Evolutionary conservation across 1,140 invertebrate genomes (phyloP), one percentile per base, ranked within the genome.

Genomic region (Megalopta genalis): DNA sequence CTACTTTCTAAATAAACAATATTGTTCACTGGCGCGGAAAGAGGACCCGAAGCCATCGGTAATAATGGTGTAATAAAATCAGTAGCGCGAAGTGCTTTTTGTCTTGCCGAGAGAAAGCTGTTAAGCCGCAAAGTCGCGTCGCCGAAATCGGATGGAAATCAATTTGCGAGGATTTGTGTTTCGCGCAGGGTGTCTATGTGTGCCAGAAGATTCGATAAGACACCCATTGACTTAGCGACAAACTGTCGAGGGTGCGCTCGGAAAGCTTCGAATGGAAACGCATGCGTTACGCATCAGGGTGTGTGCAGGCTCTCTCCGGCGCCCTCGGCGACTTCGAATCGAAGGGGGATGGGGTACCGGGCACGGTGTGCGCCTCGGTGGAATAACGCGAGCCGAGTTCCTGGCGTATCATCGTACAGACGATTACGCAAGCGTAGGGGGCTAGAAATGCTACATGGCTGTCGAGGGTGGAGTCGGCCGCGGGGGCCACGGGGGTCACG

Each of bases 351-450:
- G 5, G 16, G 27, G 37, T 12, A 65, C 32, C 46, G 66, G 80
- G 76, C 82, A 66, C 63, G 71, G 42, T 68, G 18, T 49, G 68
- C 52, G 42, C 42, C 42, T 46, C 9, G 9, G 42, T 68, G 74
- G 77, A 81, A 84, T 79, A 77, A 69, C 54, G 77, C 71, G 67
- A 80, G 80, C 77, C 74, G 80, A 57, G 69, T 85, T 86, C 80
- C 85, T 77, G 69, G 65, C 81, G 73, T 83, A 85, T 85, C 85
- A 85, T 83, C 62, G 83, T 60, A 85, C 76, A 76, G 76, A 42
- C 83, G 85, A 86, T 86, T 86, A 86, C 81, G 77, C 73, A 65
- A 72, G 39, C 63, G 46, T 12, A 52, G 42, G 64, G 52, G 77
- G 21, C 27, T 70, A 39, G 46, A 74, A 74, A 74, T 62, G 69